These are phyloP conservation scores for Lichenostomus cassidix DNA, from an alignment of 2,113 vertebrate species.

Conservation along the genomic window DNA sequence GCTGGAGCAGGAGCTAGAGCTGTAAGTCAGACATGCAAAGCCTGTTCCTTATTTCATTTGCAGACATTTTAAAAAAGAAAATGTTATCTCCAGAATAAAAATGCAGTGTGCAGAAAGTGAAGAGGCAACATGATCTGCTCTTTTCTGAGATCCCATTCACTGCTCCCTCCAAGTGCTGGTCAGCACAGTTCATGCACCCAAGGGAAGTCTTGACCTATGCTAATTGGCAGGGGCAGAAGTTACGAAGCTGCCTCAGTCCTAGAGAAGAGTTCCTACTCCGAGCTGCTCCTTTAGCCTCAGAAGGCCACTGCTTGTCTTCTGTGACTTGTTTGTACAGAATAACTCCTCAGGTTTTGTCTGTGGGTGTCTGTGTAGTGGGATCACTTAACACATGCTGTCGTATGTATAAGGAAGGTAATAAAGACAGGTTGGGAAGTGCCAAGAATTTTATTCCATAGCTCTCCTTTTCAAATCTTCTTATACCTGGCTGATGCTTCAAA, in stretches of 20 bases:
- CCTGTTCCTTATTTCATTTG: background rate
- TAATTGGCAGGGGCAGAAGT: background rate
- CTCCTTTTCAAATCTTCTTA: background rate
- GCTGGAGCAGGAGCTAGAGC: background rate
- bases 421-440: background rate
- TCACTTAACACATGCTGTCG: background rate
- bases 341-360: background rate
- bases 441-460: background rate
- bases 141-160: conserved; percentile 24
- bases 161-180: conserved; percentile 13
- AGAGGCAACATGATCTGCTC: background rate
- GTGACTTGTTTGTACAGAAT: background rate
- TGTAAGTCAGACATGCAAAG: background rate
- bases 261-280: background rate
- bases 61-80: conserved; percentile 24
- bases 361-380: background rate
- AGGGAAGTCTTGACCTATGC: background rate
- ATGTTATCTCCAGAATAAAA: background rate
- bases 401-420: background rate
- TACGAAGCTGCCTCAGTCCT: background rate
- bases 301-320: background rate
- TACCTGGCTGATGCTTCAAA: background rate
- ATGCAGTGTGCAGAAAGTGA: conserved; percentile 2
- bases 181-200: background rate
- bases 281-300: background rate